Evolutionary conservation across 2,888 invertebrate genomes (phyloP).

Genomic region (Macaria notata): DNA sequence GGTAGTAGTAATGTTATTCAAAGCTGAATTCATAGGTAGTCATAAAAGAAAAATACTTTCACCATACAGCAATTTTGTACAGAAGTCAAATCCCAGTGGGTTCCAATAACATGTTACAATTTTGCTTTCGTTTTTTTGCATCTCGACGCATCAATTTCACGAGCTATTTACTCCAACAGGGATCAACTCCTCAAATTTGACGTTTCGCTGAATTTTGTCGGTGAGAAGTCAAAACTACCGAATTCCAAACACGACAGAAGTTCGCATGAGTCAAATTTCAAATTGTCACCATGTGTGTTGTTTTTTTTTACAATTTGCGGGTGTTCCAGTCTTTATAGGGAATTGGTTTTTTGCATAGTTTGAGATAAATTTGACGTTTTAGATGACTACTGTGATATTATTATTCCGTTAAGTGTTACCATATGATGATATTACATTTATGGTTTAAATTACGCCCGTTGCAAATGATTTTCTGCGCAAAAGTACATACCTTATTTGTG

Average conservation of each 20-base stretch:
- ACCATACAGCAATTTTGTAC: no score
- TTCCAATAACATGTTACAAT: no score
- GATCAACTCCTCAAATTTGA: slow-evolving; percentile 52
- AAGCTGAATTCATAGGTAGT: no score
- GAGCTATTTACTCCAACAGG: slow-evolving; percentile 53
- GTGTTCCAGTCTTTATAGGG: slow-evolving; percentile 48
- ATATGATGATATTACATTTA: slow-evolving; percentile 12
- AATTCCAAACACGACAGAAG: slow-evolving; percentile 53
- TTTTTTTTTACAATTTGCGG: slow-evolving; percentile 50
- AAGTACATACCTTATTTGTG: background rate
- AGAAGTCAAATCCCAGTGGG: no score
- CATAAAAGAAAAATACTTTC: no score
- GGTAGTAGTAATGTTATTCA: no score
- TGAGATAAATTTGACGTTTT: slow-evolving; percentile 43
- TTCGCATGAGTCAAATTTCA: slow-evolving; percentile 59
- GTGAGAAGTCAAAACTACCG: slow-evolving; percentile 50
- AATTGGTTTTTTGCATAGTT: slow-evolving; percentile 22
- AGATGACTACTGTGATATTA: slow-evolving; percentile 49
- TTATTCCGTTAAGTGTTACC: slow-evolving; percentile 22
- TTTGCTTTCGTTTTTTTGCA: slow-evolving; percentile 11
- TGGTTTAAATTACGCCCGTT: slow-evolving; percentile 4
- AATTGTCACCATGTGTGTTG: slow-evolving; percentile 56
- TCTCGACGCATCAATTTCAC: slow-evolving; percentile 58
- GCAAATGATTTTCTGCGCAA: slow-evolving; percentile 23
- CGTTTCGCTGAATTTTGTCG: slow-evolving; percentile 64